Conservation (phyloP, 2,888 invertebrate species). For the Abrostola triplasia region DNA sequence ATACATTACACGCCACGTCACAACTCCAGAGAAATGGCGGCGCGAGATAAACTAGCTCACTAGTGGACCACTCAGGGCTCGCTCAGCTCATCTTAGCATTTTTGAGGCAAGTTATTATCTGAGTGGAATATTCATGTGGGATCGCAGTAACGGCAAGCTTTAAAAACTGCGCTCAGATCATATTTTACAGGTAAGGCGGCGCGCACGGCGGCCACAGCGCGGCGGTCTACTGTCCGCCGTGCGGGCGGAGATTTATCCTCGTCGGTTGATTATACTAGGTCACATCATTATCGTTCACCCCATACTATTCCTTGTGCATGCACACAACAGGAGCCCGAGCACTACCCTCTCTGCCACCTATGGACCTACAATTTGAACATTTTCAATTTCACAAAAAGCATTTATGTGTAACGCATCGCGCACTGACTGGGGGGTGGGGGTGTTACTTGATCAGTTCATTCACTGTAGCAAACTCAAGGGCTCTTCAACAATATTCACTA, state of each 20-base stretch:
- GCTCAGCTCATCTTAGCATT: conserved; percentile 20
- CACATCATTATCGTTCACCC: no score
- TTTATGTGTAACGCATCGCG: no score
- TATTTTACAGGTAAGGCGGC: conserved; percentile 11
- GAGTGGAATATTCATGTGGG: conserved; percentile 37
- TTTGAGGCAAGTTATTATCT: conserved; percentile 34
- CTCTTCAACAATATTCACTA: not conserved
- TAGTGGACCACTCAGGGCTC: not conserved
- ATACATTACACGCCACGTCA: conserved; percentile 12
- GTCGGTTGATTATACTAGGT: no score
- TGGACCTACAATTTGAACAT: conserved; percentile 2
- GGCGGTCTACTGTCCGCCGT: not conserved
- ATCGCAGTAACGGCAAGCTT: conserved; percentile 14
- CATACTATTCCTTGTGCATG: not conserved
- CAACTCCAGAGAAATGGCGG: conserved; percentile 12
- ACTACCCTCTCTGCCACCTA: not conserved
- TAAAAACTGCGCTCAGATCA: conserved; percentile 22
- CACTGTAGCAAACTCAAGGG: not conserved
- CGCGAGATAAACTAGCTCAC: conserved; percentile 9
- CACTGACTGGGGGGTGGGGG: no score
- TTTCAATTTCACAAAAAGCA: conserved; percentile 11
- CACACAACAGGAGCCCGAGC: no score
- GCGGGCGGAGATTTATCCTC: no score
- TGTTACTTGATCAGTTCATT: conserved; percentile 2
- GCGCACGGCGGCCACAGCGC: not conserved